Percentiles rank a stretch among this genome's conserved stretches.
phyloP scores from a whole-genome alignment of 2,113 vertebrate species.

The Shinisaurus crocodilurus region DNA sequence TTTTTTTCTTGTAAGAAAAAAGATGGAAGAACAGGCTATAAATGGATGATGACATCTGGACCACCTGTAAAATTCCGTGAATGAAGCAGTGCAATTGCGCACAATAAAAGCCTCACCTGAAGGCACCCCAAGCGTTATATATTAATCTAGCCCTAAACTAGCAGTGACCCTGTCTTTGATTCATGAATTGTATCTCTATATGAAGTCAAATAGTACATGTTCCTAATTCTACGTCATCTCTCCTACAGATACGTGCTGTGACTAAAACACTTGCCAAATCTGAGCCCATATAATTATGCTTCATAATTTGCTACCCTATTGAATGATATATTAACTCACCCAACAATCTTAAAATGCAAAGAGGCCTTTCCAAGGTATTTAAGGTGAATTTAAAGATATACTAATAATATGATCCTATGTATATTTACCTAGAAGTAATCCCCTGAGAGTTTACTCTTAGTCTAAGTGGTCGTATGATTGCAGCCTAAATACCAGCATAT shows the following conservation, averaged over 20 bases:
- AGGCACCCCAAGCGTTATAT: background rate
- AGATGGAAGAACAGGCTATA: no score
- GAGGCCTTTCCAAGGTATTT: background rate
- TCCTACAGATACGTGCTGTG: background rate
- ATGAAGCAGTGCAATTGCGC: no score
- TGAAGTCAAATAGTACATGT: background rate
- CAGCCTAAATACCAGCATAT: slow-evolving; percentile 27
- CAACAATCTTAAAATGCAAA: background rate
- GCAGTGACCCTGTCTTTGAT: background rate
- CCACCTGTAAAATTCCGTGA: no score
- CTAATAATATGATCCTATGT: background rate
- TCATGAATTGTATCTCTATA: background rate
- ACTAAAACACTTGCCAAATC: background rate
- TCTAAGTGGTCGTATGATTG: background rate
- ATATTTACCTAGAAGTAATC: background rate
- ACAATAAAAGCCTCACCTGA: no score
- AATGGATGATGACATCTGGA: no score
- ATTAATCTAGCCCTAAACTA: background rate
- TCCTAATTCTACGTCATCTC: background rate
- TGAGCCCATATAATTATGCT: background rate
- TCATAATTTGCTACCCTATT: background rate
- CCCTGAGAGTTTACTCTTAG: background rate
- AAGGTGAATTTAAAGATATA: slow-evolving; percentile 27
- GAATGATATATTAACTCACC: background rate
- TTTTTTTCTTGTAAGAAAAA: no score